Base-by-base conservation (phyloP, 2,888 invertebrate genomes). In the Pammene fasciana region DNA sequence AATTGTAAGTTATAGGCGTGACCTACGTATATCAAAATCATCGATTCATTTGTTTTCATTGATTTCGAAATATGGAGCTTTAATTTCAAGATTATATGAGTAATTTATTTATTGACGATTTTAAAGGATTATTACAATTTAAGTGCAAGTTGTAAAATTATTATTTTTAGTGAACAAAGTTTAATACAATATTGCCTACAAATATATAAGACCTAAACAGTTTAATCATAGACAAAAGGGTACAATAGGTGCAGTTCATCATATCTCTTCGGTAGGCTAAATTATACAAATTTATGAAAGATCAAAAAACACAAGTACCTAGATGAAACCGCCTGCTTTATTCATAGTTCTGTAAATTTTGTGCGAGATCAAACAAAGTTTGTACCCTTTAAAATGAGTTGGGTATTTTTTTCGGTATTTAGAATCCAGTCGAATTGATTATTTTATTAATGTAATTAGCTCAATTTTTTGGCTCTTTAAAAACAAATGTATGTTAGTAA, bases 401-500 rank as follows among this genome's bases (percentile, higher is more conserved):
- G 18, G 5, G 50, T 26, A 13, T 9, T 41, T 41, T 36, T 41
- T 50, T 41, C 11, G 16, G 41, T 52, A 26, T 26, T 26, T 26
- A 26, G 10, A 50, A 50, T 61, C 16, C 5, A 50, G 11, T 48
- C 13, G n/a, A 64, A 52, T 43, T 36, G 34, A 50, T 34, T 64
- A 18, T 50, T 57, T 55, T 36, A 50, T 26, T 45, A 38, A 45
- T 55, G 54, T 55, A 61, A 45, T 64, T 57, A 68, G 68, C 64
- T 68, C 64, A 56, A 68, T 56, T 26, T 34, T 38, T 68, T 50
- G 68, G 16, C 45, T 64, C 45, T 50, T 46, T 48, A 56, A 14
- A 50, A 67, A 41, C 11, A 62, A 61, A 55, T 61, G 45, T 65
- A 55, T 57, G 26, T 68, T 57, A 57, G 46, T 55, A 57, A 46